Percentiles rank a stretch among this genome's conserved stretches.
Conservation (phyloP, 2,113 vertebrate genomes). For the Crocuta crocuta region DNA sequence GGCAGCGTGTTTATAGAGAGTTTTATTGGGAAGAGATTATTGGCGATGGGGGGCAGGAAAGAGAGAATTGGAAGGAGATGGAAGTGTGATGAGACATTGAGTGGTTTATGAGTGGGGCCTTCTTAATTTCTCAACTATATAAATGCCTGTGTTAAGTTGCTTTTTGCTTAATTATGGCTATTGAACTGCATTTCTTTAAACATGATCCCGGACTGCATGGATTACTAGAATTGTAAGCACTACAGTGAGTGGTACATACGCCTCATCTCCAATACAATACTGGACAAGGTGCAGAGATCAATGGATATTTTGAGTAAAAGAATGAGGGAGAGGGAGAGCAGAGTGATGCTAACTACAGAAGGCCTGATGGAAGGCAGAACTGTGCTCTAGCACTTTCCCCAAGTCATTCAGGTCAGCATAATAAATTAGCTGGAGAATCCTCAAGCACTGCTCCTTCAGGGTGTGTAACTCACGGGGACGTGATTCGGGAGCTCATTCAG, state of each 20-base stretch:
- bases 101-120: neutral
- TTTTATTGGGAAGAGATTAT: neutral
- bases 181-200: neutral
- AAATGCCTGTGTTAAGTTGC: neutral
- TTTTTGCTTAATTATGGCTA: neutral
- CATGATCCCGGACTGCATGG: neutral
- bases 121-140: neutral
- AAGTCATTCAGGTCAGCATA: neutral
- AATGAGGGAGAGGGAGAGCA: neutral
- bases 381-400: neutral
- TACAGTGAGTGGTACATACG: neutral
- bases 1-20: neutral
- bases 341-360: neutral
- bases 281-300: neutral
- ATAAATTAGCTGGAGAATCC: neutral
- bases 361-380: neutral
- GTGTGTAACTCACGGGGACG: neutral
- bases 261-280: neutral
- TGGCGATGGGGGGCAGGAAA: neutral
- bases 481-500: constrained; percentile 60
- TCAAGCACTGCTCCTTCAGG: neutral
- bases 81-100: neutral
- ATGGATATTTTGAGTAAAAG: neutral
- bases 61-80: neutral
- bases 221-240: neutral